phyloP scores from a whole-genome alignment of 2,797 vertebrate genomes.

The Ceyx erithaca region DNA sequence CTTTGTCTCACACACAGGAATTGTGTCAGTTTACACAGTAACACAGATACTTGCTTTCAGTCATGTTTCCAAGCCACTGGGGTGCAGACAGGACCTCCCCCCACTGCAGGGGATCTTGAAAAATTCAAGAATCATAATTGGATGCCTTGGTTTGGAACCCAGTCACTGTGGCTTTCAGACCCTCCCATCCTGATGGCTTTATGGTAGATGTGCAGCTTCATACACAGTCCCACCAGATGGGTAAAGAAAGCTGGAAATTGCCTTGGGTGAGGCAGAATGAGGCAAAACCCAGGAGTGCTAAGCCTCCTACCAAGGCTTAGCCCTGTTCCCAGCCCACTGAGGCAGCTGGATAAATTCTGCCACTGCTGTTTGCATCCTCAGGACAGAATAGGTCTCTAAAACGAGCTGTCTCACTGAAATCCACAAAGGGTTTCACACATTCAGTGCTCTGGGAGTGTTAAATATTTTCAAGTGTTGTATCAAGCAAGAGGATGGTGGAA shows the following conservation, averaged over 20 bases:
- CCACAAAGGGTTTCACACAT: background rate
- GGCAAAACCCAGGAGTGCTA: background rate
- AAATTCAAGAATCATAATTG: background rate
- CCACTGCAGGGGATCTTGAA: background rate
- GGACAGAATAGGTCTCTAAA: background rate
- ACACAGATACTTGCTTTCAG: no score
- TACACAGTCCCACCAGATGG: background rate
- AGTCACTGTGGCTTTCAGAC: background rate
- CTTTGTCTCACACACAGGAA: background rate
- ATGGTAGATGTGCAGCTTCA: background rate
- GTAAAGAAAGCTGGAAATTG: background rate
- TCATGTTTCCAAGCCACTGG: background rate
- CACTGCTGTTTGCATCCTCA: fast-evolving
- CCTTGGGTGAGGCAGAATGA: fast-evolving
- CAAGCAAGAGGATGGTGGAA: background rate
- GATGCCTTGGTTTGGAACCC: background rate
- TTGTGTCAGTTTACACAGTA: background rate
- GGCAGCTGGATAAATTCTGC: background rate
- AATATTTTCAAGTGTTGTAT: background rate
- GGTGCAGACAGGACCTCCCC: no score
- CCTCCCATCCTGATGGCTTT: background rate
- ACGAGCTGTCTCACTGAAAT: background rate
- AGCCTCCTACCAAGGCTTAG: no score
- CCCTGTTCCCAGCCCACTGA: no score
- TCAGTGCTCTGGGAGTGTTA: background rate